Evolutionary conservation across 2,113 vertebrate species (phyloP).

Genomic region (Salvelinus sp.): DNA sequence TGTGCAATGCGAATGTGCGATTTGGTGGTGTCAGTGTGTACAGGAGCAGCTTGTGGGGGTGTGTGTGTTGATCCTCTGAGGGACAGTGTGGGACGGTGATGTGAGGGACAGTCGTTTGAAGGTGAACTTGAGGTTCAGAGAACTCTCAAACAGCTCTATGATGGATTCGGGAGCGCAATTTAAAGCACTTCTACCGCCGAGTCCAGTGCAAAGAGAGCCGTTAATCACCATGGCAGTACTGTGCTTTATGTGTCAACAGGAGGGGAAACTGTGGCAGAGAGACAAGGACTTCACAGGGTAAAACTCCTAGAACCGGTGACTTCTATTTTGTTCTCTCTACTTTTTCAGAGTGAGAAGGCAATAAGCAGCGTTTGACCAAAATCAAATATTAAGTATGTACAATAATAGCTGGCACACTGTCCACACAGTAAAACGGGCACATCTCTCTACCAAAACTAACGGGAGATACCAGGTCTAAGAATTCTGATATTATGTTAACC

Average conservation of each 20-base stretch:
- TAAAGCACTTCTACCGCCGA: slow-evolving; percentile 19
- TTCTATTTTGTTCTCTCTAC: neutral
- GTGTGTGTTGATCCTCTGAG: slow-evolving; percentile 20
- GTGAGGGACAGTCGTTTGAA: slow-evolving; percentile 24
- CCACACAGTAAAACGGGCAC: no score
- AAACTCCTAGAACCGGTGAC: slow-evolving; percentile 24
- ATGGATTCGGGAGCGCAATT: slow-evolving; percentile 25
- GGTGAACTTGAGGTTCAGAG: slow-evolving; percentile 26
- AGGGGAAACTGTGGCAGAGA: slow-evolving; percentile 39
- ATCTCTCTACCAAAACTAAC: no score
- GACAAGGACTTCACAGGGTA: slow-evolving; percentile 32
- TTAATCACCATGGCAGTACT: slow-evolving; percentile 56
- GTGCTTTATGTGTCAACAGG: slow-evolving; percentile 36
- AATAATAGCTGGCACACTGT: no score
- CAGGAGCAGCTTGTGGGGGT: neutral
- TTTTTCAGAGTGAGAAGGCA: no score
- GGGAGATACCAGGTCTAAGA: no score
- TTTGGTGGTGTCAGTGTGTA: neutral
- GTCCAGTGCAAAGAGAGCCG: slow-evolving; percentile 6
- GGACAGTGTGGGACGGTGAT: slow-evolving; percentile 16
- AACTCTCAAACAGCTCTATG: slow-evolving; percentile 21
- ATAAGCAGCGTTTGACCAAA: no score
- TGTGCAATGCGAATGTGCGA: neutral
- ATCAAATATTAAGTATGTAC: no score
- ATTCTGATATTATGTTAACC: no score